A percentile compares a stretch with the other conserved stretches of the same genome.
phyloP scores from a whole-genome alignment of 37 sponge, comb jelly and placozoan species.

The Chondrilla cf. caribensis region DNA sequence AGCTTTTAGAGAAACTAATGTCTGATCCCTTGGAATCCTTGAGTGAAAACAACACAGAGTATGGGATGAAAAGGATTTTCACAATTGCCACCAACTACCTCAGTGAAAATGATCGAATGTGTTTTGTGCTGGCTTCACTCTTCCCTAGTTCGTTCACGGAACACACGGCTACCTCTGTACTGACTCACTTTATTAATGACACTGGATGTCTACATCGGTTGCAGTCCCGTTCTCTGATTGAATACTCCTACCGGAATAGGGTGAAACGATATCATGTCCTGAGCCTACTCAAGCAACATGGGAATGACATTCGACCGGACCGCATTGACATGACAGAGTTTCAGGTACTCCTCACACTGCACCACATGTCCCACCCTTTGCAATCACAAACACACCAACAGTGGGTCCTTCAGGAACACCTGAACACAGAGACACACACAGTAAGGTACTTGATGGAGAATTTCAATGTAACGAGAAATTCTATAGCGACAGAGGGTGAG shows the following conservation, averaged over 20 bases:
- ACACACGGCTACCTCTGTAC: not conserved
- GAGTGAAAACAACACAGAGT: not conserved
- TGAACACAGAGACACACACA: too few relatives aligned
- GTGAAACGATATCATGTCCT: not conserved
- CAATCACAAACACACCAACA: too few relatives aligned
- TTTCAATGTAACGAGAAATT: too few relatives aligned
- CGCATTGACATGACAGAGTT: too few relatives aligned
- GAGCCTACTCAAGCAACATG: not conserved
- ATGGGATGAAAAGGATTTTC: not conserved
- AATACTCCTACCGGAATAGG: not conserved
- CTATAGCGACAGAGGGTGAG: too few relatives aligned
- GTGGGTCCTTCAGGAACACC: too few relatives aligned
- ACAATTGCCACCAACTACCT: not conserved
- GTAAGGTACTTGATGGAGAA: too few relatives aligned
- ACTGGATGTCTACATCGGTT: not conserved
- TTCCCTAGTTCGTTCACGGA: not conserved
- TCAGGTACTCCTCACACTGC: too few relatives aligned
- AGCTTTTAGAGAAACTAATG: not conserved
- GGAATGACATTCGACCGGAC: too few relatives aligned
- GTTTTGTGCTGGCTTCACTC: not conserved
- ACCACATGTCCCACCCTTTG: too few relatives aligned
- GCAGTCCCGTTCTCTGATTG: not conserved
- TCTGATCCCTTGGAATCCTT: not conserved
- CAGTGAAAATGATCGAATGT: not conserved
- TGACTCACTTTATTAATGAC: not conserved